phyloP scores from a whole-genome alignment of 2,888 invertebrate genomes.

The Sipunculus nudus region DNA sequence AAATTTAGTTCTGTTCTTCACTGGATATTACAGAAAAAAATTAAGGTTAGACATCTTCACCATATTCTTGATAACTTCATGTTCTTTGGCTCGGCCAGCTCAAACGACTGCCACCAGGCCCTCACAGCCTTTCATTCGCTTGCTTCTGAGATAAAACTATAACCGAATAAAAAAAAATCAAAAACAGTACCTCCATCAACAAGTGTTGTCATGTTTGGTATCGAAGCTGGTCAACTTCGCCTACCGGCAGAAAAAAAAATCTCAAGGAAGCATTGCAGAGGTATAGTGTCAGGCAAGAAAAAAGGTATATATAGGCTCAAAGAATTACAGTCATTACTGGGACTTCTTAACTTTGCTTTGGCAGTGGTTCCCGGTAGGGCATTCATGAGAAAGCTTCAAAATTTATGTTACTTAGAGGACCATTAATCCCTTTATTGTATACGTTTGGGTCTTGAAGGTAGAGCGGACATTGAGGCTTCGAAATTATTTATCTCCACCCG shows the following conservation, averaged over 20 bases:
- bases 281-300: too few species aligned
- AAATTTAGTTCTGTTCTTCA: neutral
- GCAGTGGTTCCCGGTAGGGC: neutral
- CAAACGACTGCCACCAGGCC: neutral
- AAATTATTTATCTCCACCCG: too few species aligned
- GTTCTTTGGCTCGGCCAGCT: neutral
- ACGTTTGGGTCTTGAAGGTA: too few species aligned
- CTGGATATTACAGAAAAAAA: neutral
- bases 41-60: neutral
- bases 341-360: too few species aligned
- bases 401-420: too few species aligned
- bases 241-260: neutral
- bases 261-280: too few species aligned
- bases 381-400: neutral
- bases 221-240: neutral
- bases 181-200: neutral
- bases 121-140: neutral
- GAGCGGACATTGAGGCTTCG: too few species aligned
- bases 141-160: neutral
- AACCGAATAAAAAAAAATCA: neutral
- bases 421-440: too few species aligned
- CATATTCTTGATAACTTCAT: neutral
- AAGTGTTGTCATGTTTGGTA: neutral
- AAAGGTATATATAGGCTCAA: too few species aligned
- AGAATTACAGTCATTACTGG: too few species aligned